phyloP scores from a whole-genome alignment of 2,113 vertebrate species.

The Cnemophilus loriae region DNA sequence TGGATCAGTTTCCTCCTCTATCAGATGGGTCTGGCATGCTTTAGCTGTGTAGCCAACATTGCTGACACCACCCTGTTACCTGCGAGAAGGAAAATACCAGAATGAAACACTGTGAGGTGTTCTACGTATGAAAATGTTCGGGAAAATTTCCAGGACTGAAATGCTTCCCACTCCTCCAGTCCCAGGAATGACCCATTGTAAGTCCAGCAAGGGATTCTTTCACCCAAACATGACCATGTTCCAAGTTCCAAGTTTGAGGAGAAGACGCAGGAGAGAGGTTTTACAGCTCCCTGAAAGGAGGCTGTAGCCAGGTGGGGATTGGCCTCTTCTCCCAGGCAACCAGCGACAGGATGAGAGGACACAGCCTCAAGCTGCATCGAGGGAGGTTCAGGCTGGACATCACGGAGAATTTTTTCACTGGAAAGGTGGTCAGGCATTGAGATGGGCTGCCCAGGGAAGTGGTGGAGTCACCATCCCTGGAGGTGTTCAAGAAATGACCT shows the following conservation, averaged over 20 bases:
- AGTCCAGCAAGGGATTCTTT: not conserved
- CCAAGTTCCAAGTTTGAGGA: not conserved
- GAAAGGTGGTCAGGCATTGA: not conserved
- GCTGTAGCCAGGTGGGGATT: not conserved
- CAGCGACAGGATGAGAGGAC: not conserved
- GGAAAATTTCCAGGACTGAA: not conserved
- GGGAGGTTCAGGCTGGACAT: not conserved
- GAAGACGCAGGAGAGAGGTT: not conserved
- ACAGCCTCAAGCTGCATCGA: too few relatives aligned
- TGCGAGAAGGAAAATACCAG: not conserved
- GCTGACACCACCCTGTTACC: not conserved
- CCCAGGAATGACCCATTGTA: accelerated
- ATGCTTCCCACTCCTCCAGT: not conserved
- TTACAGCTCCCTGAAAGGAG: not conserved
- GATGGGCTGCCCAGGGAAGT: not conserved
- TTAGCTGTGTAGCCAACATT: not conserved
- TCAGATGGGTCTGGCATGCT: not conserved
- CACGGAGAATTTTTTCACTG: not conserved
- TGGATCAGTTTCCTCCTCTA: not conserved
- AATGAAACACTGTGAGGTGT: not conserved
- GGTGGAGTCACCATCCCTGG: not conserved
- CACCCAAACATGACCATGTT: not conserved
- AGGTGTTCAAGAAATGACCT: too few relatives aligned
- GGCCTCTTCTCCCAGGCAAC: not conserved
- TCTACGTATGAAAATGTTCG: not conserved